Base-by-base conservation (phyloP, 2,888 invertebrate genomes). In the Eilema depressum region DNA sequence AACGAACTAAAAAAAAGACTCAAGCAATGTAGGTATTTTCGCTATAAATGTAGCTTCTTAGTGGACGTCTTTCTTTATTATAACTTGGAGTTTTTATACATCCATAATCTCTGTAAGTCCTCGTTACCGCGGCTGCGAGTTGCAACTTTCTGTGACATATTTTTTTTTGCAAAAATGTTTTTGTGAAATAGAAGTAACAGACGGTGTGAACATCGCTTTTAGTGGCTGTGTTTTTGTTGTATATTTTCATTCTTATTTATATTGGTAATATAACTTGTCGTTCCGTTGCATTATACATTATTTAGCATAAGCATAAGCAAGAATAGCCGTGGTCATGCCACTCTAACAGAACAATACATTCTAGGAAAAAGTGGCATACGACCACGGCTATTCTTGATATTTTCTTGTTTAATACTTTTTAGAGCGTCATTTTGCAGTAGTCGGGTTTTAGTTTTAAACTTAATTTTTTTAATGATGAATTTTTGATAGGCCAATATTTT, bases 71-170 rank as follows among this genome's bases (percentile, higher is more conserved):
- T 20, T 25, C 69, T 67, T 74, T 79, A 81, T 68, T 70, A 71
- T 73, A 73, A 79, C 61, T 79, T 73, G 74, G 61, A 53, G 41
- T 71, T 76, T 81, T 75, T 70, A 65, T 70, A 61, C 69, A 70
- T 68, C 67, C 64, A 70, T 62, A 77, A 82, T 80, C 78, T 74
- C 70, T 66, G 78, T 82, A 74, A 75, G 74, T 77, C 80, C 73
- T 80, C 73, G 80, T 80, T 82, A 82, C 69, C 33, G 57, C 57
- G 67, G 66, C 68, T 47, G 37, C 53, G 71, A 71, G 66, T 74
- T 72, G 71, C 65, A 70, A 80, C 68, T 79, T 81, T 73, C 77
- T 70, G 53, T 62, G 71, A 80, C 75, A 80, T 75, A 82, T 80
- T 70, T 77, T 80, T n/a, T 75, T 71, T 70, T 73, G 73, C 73